phyloP scores from a whole-genome alignment of 1,140 invertebrate species.

The Neodiprion fabricii region DNA sequence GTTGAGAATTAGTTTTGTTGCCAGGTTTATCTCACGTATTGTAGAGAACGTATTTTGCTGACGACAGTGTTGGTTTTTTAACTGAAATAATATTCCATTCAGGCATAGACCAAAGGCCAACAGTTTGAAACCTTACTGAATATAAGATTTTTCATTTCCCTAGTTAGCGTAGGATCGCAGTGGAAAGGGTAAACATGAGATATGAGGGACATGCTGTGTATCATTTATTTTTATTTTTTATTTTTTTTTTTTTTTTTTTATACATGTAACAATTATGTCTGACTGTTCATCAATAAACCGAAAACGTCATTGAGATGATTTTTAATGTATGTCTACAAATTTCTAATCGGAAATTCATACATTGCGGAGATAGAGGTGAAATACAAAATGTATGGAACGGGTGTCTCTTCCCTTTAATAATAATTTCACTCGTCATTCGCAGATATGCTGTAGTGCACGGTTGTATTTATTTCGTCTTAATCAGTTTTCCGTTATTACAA shows the following conservation, averaged over 20 bases:
- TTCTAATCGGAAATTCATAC: background rate
- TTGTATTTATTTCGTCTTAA: too few relatives aligned
- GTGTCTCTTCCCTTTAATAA: background rate
- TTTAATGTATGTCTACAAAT: constrained; percentile 35
- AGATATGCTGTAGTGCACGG: too few relatives aligned
- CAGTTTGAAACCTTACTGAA: constrained; percentile 23
- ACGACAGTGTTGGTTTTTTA: constrained; percentile 36
- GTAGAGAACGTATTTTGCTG: constrained; percentile 20
- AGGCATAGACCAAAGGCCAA: constrained; percentile 31
- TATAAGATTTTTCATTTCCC: background rate
- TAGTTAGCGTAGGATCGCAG: constrained; percentile 8
- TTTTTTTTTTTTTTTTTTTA: constrained; percentile 52
- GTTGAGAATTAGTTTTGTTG: background rate
- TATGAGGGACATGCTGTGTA: constrained; percentile 21
- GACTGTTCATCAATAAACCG: constrained; percentile 48
- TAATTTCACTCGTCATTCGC: too few relatives aligned
- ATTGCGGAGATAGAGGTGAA: too few relatives aligned
- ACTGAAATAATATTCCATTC: constrained; percentile 32
- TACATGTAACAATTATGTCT: constrained; percentile 48
- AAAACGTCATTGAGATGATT: constrained; percentile 39
- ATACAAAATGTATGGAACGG: constrained; percentile 35
- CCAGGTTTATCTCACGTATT: background rate
- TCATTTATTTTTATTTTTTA: constrained; percentile 42
- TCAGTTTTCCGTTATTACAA: too few relatives aligned
- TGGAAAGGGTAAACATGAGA: background rate